Evolutionary conservation across 2,797 vertebrate species (phyloP), one percentile per base, ranked within the genome.

Genomic region (Manis pentadactyla): DNA sequence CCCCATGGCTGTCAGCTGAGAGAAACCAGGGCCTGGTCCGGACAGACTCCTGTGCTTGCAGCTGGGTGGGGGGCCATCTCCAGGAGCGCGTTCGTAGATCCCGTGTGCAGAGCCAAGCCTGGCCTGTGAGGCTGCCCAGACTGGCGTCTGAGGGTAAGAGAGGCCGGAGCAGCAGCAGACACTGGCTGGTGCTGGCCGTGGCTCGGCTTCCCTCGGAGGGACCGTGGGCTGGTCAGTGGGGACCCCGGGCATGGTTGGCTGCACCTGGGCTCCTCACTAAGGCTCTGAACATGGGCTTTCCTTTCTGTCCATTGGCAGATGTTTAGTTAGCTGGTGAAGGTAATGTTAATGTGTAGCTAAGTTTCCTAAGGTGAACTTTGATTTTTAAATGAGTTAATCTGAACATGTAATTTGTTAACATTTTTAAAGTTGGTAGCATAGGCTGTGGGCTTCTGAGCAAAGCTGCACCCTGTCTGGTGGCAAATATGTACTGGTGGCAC

Each of bases 121-220:
- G 11, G 81, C 71, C 59, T 8, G 17, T 34, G 59, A 85, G 49
- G 81, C 69, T 7, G 3, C 57, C 46, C 1, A 0, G 77, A 37
- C 49, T 12, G 7, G n/a, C 34, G 2, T 74, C 69, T 69, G 73
- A 74, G 86, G 93, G 97, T 96, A 92, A 89, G 96, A 27, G 59
- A 68, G 87, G 49, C n/a, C 55, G 39, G 84, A n/a, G 11, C 37
- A 12, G 25, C 14, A 59, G 71, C 3, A n/a, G 61, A 57, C 10
- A 1, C 5, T 0, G 9, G 17, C 18, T 46, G 46, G 46, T 46
- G 46, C 46, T 46, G 46, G 46, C 46, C 46, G 10, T 46, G 46
- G 46, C 29, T 49, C 2, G 9, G 9, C 6, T 17, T 84, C 49
- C 17, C 27, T 17, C 37, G 18, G 25, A 68, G 68, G 73, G 61